Percentiles rank a stretch among this genome's conserved stretches.
phyloP scores from a whole-genome alignment of 2,888 invertebrate genomes.

The Helicoverpa assulta region DNA sequence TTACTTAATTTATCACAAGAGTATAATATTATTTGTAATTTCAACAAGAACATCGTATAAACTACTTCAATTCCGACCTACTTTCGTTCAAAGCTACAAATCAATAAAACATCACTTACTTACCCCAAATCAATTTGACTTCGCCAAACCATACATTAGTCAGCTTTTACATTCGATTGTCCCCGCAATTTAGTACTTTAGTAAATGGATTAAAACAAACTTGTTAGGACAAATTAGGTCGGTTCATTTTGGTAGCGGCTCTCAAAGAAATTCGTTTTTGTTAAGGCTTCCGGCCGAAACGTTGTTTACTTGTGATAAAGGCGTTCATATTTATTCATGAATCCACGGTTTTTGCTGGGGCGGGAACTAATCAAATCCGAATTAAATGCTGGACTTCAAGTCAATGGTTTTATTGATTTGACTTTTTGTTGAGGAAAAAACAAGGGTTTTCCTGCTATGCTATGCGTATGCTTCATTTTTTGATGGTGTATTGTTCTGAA shows the following conservation, averaged over 20 bases:
- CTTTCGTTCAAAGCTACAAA: conserved; percentile 8
- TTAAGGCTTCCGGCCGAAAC: conserved; percentile 63
- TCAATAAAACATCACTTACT: conserved; percentile 36
- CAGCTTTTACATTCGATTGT: conserved; percentile 68
- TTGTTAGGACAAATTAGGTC: conserved; percentile 78
- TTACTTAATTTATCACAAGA: too few relatives aligned
- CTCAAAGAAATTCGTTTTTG: conserved; percentile 64
- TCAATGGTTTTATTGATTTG: conserved; percentile 53
- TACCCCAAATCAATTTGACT: conserved; percentile 43
- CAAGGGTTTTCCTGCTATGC: conserved; percentile 33
- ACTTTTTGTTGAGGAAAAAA: conserved; percentile 39
- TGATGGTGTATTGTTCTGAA: background rate
- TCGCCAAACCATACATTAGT: conserved; percentile 35
- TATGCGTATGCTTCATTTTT: background rate
- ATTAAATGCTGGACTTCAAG: conserved; percentile 51
- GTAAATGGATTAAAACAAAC: conserved; percentile 81
- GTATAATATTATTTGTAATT: background rate
- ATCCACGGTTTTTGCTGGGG: conserved; percentile 47
- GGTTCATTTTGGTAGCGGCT: conserved; percentile 57
- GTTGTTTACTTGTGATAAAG: conserved; percentile 63
- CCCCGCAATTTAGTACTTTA: conserved; percentile 73
- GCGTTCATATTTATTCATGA: conserved; percentile 72
- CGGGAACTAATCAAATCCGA: conserved; percentile 57
- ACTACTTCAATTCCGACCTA: background rate
- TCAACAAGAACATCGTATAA: background rate